Evolutionary conservation across 1,140 invertebrate species (phyloP), one percentile per base, ranked within the genome.

Genomic region (Melanaphis sacchari): DNA sequence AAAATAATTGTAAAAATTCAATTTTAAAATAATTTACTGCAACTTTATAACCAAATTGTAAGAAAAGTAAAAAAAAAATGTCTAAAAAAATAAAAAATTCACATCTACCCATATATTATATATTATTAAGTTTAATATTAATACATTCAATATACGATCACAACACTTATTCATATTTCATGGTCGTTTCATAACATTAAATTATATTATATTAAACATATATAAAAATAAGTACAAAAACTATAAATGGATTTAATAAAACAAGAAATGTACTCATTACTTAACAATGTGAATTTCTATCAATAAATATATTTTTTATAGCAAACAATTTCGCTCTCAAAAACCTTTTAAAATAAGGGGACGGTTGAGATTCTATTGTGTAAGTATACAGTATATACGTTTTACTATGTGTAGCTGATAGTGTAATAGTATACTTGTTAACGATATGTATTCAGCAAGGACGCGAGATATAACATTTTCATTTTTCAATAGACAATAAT

Each of bases 391-490:
- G 59, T 76, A 7, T 76, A n/a, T 15, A 76, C 15, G 31, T 76
- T 22, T 21, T 21, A 66, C 31, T 66, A 76, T 59, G 3, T n/a
- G 5, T 76, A 76, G 15, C 59, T 76, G 81, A 82, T 82, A 82
- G 38, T 82, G 36, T 82, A 82, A 82, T 38, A 24, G 38, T 82
- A 82, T 82, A 76, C 59, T 76, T 76, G 15, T n/a, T n/a, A 15
- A 76, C n/a, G n/a, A 76, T 76, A 76, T 76, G 15, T 76, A 76
- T 76, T 76, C 59, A 76, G n/a, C 59, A 76, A 76, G 59, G 59
- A 76, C 59, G 59, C 15, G 18, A 76, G 59, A 15, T 76, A 76
- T 76, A 76, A n/a, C 59, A 76, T 76, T 76, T 76, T n/a, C n/a
- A 15, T n/a, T 76, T 76, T 76, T 18, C 59, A 76, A 76, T 18